Evolutionary conservation across 2,797 vertebrate genomes (phyloP).

Genomic region (Centropyge bicolor): DNA sequence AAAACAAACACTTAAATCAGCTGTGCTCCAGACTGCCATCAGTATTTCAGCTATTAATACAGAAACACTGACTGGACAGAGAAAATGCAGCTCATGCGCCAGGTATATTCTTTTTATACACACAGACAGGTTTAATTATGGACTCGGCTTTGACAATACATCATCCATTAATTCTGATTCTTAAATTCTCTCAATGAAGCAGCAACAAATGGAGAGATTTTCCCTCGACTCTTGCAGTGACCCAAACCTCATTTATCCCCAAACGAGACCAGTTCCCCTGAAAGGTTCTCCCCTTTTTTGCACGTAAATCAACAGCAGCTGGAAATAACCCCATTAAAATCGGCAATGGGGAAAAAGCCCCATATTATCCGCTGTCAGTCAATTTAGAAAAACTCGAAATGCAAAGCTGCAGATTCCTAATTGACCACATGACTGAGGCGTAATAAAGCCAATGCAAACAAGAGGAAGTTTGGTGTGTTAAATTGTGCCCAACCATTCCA

Average conservation of each 20-base stretch:
- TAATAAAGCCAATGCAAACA: neutral
- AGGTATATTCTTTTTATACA: neutral
- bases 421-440: neutral
- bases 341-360: slow-evolving; percentile 8
- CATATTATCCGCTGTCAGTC: slow-evolving; percentile 7
- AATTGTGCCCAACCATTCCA: neutral
- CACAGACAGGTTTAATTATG: neutral
- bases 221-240: slow-evolving; percentile 10
- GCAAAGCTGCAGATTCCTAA: slow-evolving; percentile 5
- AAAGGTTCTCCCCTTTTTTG: slow-evolving; percentile 29
- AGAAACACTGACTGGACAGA: neutral
- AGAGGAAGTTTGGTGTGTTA: neutral
- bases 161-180: slow-evolving; percentile 1
- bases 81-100: neutral
- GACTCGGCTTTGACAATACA: neutral
- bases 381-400: slow-evolving; percentile 12
- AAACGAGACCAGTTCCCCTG: slow-evolving; percentile 42
- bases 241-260: slow-evolving; percentile 39
- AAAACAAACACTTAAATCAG: neutral
- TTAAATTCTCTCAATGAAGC: slow-evolving; percentile 6
- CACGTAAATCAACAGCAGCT: slow-evolving; percentile 51
- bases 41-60: neutral
- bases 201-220: slow-evolving; percentile 12
- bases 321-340: slow-evolving; percentile 59
- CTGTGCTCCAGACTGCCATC: neutral